Evolutionary conservation across 2,113 vertebrate species (phyloP), one percentile per base, ranked within the genome.

Genomic region (Ellobius talpinus): DNA sequence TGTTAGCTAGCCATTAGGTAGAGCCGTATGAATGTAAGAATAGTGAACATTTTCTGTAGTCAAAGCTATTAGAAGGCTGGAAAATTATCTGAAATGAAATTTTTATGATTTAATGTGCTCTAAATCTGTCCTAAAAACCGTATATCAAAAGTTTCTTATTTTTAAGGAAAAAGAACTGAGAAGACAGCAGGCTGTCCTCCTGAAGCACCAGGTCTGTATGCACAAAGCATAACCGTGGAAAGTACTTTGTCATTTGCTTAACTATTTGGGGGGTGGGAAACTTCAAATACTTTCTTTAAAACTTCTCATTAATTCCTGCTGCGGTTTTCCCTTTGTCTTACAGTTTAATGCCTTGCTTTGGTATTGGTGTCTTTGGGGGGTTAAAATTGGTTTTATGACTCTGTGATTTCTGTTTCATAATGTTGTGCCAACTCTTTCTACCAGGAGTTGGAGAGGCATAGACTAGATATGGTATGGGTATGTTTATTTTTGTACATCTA

Each of bases 391-490:
- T 98, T 99, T 98, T 98, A 98, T 99, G 98, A 99, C 98, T 99
- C 98, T 99, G 98, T 99, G 98, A 99, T 99, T 99, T 99, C 99
- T 99, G 99, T 99, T 99, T 99, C 99, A 99, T 99, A 99, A 99
- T 99, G 97, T 98, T 99, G 99, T 99, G 99, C 99, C 99, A 99
- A 99, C 99, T 99, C 99, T 99, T 99, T 99, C 99, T 99, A 98
- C 99, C 99, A 99, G 99, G 99, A 99, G 99, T 99, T 99, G 99
- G 99, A 99, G 99, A 99, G 99, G 99, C 99, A 99, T 99, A 99
- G 99, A 99, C 99, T 99, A 99, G 99, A 99, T 99, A 99, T 99
- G 99, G 99, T 99, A 99, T 99, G 99, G 99, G 99, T 99, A 99
- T 99, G 99, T 99, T 99, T 99, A 99, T 99, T 99, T 99, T 99